A percentile compares a stretch with the other conserved stretches of the same genome.
phyloP scores from a whole-genome alignment of 1,140 invertebrate species.

The Hestina assimilis region DNA sequence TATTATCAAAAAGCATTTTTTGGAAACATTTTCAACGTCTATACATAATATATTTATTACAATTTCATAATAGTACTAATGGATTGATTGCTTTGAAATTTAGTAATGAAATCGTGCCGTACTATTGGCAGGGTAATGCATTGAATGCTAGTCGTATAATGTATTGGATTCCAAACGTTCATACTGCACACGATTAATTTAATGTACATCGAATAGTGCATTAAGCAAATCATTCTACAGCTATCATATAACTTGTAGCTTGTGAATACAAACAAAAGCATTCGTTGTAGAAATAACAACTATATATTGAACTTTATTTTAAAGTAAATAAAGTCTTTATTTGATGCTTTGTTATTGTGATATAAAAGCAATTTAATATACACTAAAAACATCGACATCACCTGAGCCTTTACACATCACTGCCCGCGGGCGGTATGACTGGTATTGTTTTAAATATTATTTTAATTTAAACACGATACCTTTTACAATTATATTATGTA shows the following conservation, averaged over 20 bases:
- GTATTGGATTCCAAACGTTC: too few species aligned
- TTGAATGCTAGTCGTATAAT: too few species aligned
- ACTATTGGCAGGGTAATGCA: too few species aligned
- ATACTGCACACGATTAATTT: too few species aligned
- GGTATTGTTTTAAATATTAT: slow-evolving; percentile 1
- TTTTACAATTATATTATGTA: too few species aligned
- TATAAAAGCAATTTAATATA: slow-evolving; percentile 7
- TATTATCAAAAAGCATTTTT: too few species aligned
- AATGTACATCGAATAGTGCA: too few species aligned
- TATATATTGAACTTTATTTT: background rate
- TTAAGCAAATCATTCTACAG: background rate
- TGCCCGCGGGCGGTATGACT: background rate
- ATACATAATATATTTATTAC: too few species aligned
- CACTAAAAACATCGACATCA: background rate
- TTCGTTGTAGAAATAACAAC: background rate
- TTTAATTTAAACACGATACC: slow-evolving; percentile 11
- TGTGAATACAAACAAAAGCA: background rate
- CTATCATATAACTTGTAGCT: background rate
- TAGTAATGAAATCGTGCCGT: too few species aligned
- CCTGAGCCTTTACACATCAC: slow-evolving; percentile 6
- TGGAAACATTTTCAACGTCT: too few species aligned
- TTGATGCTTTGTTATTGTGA: background rate
- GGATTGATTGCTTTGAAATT: too few species aligned
- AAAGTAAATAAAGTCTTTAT: background rate
- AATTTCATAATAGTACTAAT: too few species aligned